Base-by-base conservation (phyloP, 2,797 vertebrate genomes). In the Catharus ustulatus region DNA sequence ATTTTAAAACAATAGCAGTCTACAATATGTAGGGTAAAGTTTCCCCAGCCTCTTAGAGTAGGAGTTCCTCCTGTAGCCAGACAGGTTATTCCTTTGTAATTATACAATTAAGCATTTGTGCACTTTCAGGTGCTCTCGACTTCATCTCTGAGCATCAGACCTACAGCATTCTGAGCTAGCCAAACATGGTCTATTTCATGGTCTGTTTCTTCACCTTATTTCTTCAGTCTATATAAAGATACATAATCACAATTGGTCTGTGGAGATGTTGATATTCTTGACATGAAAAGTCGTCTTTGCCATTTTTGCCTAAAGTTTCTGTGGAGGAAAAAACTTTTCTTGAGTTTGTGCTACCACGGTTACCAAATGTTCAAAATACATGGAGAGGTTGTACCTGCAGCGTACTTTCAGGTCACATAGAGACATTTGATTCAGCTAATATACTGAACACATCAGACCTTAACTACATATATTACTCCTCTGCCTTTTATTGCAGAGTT, bases 1-100 rank as follows among this genome's bases (percentile, higher is more conserved):
- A 40, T 85, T 87, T 84, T 66, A 80, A 96, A 87, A 45, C 30
- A 84, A 88, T 20, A 91, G 29, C 12, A n/a, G 29, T 52, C n/a
- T 79, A 43, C 36, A 76, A 76, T 84, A 74, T 0, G 0, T 16
- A 49, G 22, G 9, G 20, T 61, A 94, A 72, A 45, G 38, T 38
- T 89, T 81, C 54, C 29, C 38, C 58, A 24, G 13, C 19, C 16
- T 82, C 11, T 36, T 29, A 51, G 46, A 38, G 2, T 11, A n/a
- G 15, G 17, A 79, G 26, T 34, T 84, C 15, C 36, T 89, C n/a
- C 22, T 79, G 46, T 45, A 84, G 12, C 6, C 36, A 57, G 49
- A 30, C 29, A 69, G 19, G 2, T 73, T 94, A 85, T 78, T n/a
- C 9, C 42, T 84, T 87, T 54, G 11, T 40, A 72, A 75, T n/a